Percentiles rank a stretch among this genome's conserved stretches.
These are phyloP conservation scores for Psettodes erumei DNA, from an alignment of 2,113 vertebrate genomes.

Conservation along the genomic window DNA sequence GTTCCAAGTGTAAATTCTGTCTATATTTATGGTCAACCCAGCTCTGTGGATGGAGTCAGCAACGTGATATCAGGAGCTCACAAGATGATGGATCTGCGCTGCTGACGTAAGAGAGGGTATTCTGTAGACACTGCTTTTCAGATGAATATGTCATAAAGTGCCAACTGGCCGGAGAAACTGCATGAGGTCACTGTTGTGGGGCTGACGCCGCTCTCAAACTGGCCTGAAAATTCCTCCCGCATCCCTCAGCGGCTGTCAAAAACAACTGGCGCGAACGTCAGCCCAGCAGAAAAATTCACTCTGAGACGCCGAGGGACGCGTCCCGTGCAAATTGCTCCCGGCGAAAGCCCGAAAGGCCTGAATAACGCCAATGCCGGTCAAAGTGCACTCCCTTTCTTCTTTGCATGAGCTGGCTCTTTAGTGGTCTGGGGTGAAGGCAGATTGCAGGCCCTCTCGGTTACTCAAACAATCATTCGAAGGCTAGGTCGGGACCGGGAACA, in stretches of 20 bases:
- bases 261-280: slow-evolving; percentile 3
- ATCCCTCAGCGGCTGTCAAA: slow-evolving; percentile 17
- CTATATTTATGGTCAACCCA: slow-evolving; percentile 29
- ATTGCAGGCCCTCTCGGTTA: slow-evolving; percentile 62
- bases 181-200: background rate
- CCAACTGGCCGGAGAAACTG: background rate
- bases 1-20: too few relatives aligned
- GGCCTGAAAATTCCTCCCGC: slow-evolving; percentile 2
- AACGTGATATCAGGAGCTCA: slow-evolving; percentile 31
- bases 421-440: slow-evolving; percentile 55
- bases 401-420: slow-evolving; percentile 66
- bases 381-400: slow-evolving; percentile 45
- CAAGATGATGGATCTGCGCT: slow-evolving; percentile 17
- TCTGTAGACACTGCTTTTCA: slow-evolving; percentile 25
- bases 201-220: background rate
- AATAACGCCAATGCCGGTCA: slow-evolving; percentile 53
- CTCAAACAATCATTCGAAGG: slow-evolving; percentile 57
- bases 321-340: slow-evolving; percentile 44
- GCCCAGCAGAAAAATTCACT: slow-evolving; percentile 9
- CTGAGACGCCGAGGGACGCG: slow-evolving; percentile 32
- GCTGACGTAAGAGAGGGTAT: slow-evolving; percentile 4
- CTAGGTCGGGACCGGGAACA: slow-evolving; percentile 61
- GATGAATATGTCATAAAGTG: slow-evolving; percentile 3
- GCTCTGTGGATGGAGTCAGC: slow-evolving; percentile 16
- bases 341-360: slow-evolving; percentile 38